Base-by-base conservation (phyloP, 64 coral and sea anemone species). In the Exaiptasia diaphana region DNA sequence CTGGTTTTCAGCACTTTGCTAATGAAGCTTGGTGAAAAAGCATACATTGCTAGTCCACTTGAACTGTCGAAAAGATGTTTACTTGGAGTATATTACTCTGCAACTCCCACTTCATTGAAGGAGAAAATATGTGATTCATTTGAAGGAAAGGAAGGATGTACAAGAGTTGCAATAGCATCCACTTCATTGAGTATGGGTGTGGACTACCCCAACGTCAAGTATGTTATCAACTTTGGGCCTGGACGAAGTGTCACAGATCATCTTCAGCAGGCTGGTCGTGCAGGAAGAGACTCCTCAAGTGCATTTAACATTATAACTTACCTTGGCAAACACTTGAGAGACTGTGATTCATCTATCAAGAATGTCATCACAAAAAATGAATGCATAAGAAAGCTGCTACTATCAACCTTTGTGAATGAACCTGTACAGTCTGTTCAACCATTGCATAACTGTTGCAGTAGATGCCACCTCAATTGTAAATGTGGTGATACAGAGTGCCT, bases 151-250 rank as follows among this genome's bases (percentile, higher is more conserved):
- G 11, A 56, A 10, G 88, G 88, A 35, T 21, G 41, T 35, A 9
- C 48, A 24, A 85, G 71, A 70, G 80, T 85, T 12, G 88, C 78
- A 9, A 76, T 85, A 25, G 89, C 80, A 46, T 85, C 89, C 28
- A 85, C 81, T 33, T 71, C 89, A 18, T 61, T 91, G 35, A 73
- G 81, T 22, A 91, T 91, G 74, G 56, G 81, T 17, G 74, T 91
- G 50, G 64, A 85, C 50, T 85, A 76, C 29, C 81, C 88, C 18
- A 36, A 78, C 73, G 81, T 91, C 11, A 85, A 30, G 32, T 91
- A 91, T 85, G 64, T 91, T 7, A 63, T 85, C 15, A 46, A 91
- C 38, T 91, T 85, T 85, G 89, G 89, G 27, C 89, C 73, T 43
- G 81, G 81, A 41, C 36, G 81, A 45, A 79, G 61, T 35, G 33